A percentile compares a stretch with the other conserved stretches of the same genome.
Evolutionary conservation across 2,797 vertebrate genomes (phyloP).

Genomic region (Chanos chanos): DNA sequence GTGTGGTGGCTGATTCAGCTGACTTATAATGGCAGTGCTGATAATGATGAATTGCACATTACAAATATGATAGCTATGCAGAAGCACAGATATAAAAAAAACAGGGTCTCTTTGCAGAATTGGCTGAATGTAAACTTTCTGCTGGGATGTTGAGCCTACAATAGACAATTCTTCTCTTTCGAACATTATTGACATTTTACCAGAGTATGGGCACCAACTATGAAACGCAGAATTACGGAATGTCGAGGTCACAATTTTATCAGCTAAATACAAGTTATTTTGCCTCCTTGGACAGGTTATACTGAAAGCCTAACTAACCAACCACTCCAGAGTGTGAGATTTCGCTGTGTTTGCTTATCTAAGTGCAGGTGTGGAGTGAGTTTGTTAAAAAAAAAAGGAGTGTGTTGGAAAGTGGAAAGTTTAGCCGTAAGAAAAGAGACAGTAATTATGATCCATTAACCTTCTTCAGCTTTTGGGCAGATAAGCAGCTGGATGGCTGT

Average conservation of each 20-base stretch:
- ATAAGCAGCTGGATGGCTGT: slow-evolving; percentile 65
- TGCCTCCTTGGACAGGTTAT: too few relatives aligned
- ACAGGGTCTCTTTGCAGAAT: too few relatives aligned
- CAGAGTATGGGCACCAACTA: slow-evolving; percentile 47
- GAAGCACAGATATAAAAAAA: too few relatives aligned
- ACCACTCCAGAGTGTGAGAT: not conserved
- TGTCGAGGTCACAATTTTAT: slow-evolving; percentile 35
- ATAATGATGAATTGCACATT: too few relatives aligned
- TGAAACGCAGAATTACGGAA: slow-evolving; percentile 60
- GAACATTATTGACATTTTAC: slow-evolving; percentile 59
- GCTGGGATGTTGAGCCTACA: too few relatives aligned
- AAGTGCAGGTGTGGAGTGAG: not conserved
- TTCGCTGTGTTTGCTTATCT: not conserved
- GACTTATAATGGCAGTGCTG: too few relatives aligned
- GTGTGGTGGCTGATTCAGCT: too few relatives aligned
- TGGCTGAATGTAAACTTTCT: too few relatives aligned
- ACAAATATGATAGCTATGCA: too few relatives aligned
- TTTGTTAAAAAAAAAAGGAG: not conserved
- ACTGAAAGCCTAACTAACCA: too few relatives aligned
- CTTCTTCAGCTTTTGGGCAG: slow-evolving; percentile 50
- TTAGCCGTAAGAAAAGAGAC: slow-evolving; percentile 65
- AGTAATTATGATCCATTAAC: slow-evolving; percentile 68
- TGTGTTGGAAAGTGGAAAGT: slow-evolving; percentile 10
- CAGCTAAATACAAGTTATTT: slow-evolving; percentile 1
- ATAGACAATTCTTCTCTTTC: slow-evolving; percentile 65